Base-by-base conservation (phyloP, 2,888 invertebrate genomes). In the Podotricha telesiphe region DNA sequence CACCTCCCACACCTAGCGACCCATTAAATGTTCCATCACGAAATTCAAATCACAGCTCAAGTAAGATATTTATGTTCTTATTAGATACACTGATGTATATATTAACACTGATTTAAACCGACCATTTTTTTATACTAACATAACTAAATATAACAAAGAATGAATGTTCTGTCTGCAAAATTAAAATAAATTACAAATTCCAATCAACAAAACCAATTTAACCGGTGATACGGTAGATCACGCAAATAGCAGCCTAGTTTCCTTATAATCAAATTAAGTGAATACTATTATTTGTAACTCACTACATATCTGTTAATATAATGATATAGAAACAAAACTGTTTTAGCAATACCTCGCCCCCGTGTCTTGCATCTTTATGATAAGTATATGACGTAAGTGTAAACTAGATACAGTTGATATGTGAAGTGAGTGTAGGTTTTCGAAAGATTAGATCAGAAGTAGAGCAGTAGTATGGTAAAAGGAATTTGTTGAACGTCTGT, bases 11-110 rank as follows among this genome's bases (percentile, higher is more conserved):
- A 0, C 91, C 94, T 0, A 95, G 95, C 71, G 94, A 94, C 1
- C 95, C 96, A 6, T 93, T 96, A 19, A 93, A 95, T 75, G 94
- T 96, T 51, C 95, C 95, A 0, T 73, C 82, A 15, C 79, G 87
- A 79, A 80, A 84, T 77, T 78, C 85, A 10, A 86, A 86, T 70
- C 82, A 85, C 64, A 83, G 72, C 45, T 78, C 83, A 19, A 85
- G 90, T 91, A 78, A 82, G 88, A 83, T 68, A 58, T 40, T 50
- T 65, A 28, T 28, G 28, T 28, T 28, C 28, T 28, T 28, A 2
- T 28, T 28, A 28, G n/a, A n/a, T n/a, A n/a, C n/a, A n/a, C n/a
- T n/a, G n/a, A n/a, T n/a, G n/a, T n/a, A n/a, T n/a, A n/a, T n/a
- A n/a, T n/a, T n/a, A n/a, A n/a, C n/a, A n/a, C n/a, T n/a, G n/a